These are phyloP conservation scores for Ypsolopha sequella DNA, from an alignment of 2,888 invertebrate genomes.

Conservation along the genomic window DNA sequence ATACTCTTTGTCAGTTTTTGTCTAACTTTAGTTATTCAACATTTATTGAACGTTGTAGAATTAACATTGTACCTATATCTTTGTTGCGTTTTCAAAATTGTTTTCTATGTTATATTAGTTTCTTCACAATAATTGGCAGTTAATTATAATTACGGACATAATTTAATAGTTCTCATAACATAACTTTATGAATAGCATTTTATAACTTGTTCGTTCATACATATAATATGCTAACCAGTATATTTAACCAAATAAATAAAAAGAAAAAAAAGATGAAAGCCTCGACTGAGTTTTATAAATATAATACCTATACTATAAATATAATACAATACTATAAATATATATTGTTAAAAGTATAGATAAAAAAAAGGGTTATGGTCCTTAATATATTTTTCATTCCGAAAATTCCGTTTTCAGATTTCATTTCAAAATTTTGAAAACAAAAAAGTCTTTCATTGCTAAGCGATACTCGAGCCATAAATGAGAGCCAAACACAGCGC, in stretches of 20 bases:
- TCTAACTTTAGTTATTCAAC: conserved; percentile 22
- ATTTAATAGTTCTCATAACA: conserved; percentile 11
- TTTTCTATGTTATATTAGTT: not conserved
- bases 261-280: not conserved
- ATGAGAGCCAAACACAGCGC: no score
- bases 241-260: not conserved
- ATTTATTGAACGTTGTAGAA: not conserved
- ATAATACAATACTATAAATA: no score
- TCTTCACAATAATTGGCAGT: not conserved
- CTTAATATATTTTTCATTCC: no score
- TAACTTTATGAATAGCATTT: conserved; percentile 8
- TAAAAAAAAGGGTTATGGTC: no score
- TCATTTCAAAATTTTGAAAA: no score
- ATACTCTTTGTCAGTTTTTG: conserved; percentile 38
- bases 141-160: conserved; percentile 4
- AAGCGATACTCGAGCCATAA: no score
- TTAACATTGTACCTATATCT: not conserved
- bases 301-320: no score
- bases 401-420: no score
- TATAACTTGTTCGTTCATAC: conserved; percentile 2
- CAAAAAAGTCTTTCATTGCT: no score
- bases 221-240: not conserved
- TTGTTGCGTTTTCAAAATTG: not conserved
- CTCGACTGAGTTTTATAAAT: conserved; percentile 11
- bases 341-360: no score